These are phyloP conservation scores for Corythaixoides concolor DNA, from an alignment of 2,113 vertebrate genomes.

Conservation along the genomic window DNA sequence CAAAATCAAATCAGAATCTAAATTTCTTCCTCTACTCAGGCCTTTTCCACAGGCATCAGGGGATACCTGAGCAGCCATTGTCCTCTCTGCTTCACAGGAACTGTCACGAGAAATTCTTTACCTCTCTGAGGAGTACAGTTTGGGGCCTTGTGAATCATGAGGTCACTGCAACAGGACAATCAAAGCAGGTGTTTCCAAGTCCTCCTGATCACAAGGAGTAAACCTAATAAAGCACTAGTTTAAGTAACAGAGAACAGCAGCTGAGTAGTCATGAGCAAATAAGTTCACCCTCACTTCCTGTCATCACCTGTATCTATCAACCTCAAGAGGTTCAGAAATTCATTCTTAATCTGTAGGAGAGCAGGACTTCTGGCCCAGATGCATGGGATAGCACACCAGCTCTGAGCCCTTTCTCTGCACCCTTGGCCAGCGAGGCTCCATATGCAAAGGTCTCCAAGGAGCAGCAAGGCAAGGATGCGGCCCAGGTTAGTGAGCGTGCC, in stretches of 20 bases:
- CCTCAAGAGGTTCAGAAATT: neutral
- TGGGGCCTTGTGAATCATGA: neutral
- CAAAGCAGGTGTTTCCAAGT: neutral
- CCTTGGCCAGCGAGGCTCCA: neutral
- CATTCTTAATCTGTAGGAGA: neutral
- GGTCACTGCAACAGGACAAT: neutral
- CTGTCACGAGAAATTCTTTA: neutral
- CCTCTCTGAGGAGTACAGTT: neutral
- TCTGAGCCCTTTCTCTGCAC: neutral
- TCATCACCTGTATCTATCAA: neutral
- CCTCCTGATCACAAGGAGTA: neutral
- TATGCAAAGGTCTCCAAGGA: neutral
- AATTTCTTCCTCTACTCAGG: neutral
- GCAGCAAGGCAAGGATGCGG: neutral
- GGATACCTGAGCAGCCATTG: neutral
- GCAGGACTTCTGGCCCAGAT: neutral
- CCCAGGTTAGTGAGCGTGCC: neutral
- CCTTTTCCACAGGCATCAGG: neutral
- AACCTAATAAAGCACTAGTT: neutral
- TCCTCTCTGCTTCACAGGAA: neutral
- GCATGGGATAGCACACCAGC: rapidly evolving
- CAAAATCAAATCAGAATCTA: neutral
- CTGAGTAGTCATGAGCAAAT: neutral
- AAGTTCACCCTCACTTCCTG: neutral
- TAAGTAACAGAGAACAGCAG: neutral